Base-by-base conservation (phyloP, 2,888 invertebrate species). In the Dolichopus griseipennis region DNA sequence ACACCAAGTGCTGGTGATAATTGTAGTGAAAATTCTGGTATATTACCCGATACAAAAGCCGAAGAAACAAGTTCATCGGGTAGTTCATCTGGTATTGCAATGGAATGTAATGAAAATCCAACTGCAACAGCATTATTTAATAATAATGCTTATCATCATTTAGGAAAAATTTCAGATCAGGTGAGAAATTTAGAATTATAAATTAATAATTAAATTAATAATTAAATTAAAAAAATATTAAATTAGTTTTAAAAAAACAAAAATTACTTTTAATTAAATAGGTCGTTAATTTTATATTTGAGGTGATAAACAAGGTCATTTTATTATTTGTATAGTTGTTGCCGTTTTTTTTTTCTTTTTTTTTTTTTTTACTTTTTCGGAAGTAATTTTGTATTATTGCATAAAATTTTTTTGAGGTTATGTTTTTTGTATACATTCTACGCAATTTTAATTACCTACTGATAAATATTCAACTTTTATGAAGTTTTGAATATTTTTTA, bases 1-100 rank as follows among this genome's bases (percentile, higher is more conserved):
- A 84, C 85, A 8, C 85, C 85, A 68, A 85, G 83, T 76, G 82
- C 83, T 74, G 79, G 73, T 71, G 84, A 84, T 72, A 83, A 77
- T 65, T 82, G 83, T 63, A 85, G 84, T 69, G 74, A 74, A 62
- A 73, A 73, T 61, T 75, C 77, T 63, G 77, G 74, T 1, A 77
- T 78, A 72, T 73, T 76, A 72, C 76, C 76, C 66, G 76, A 77
- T 69, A 75, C 74, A 65, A 76, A 75, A 66, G 77, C 76, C 8
- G 78, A 78, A 22, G 78, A 78, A 22, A 79, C 79, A 34, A 79
- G 78, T 70, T 78, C 79, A 63, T 75, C 79, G 0, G 78, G 77
- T 65, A 78, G 79, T 68, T 79, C 78, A 66, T 78, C 77, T 12
- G 81, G 79, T 43, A 79, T 80, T 67, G 79, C 76, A 12, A 79